Base-by-base conservation (phyloP, 2,797 vertebrate species). In the Salarias fasciatus region DNA sequence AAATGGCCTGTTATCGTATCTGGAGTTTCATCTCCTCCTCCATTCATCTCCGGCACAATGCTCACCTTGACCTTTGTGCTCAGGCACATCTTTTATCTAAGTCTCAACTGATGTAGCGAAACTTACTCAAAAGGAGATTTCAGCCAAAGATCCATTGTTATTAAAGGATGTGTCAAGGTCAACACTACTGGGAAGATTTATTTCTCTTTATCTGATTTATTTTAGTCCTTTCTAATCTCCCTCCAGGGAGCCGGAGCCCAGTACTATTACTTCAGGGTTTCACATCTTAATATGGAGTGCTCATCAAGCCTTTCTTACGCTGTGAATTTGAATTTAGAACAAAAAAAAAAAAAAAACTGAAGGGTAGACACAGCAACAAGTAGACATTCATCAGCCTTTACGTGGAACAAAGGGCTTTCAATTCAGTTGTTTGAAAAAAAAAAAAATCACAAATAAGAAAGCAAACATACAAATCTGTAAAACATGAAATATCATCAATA, bases 51-150 rank as follows among this genome's bases (percentile, higher is more conserved):
- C 1, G 3, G 44, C 65, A 35, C 59, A 69, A 63, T 18, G 15
- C n/a, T 70, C 48, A 69, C 73, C 77, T 62, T 81, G 68, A 83
- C 48, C 49, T 63, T 50, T 56, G 43, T 18, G 41, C 47, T 68
- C 41, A 52, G 14, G 28, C 46, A 40, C 46, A 50, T 66, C 41
- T 72, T 79, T 82, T 46, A 72, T 70, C 45, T 49, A 15, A 8
- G 14, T 42, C 42, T 69, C 14, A 12, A 24, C 35, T 15, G 46
- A 55, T 50, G 38, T 50, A n/a, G 30, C 7, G 18, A 15, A 63
- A 7, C 43, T 15, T 30, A 48, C 46, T 35, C 46, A 51, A 75
- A 53, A 4, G 41, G 12, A 37, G 48, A 35, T 69, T 57, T 57
- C 11, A 47, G 40, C 46, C 48, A 49, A 59, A 56, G 48, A 69